Conservation (phyloP, 2,797 vertebrate species). For the Sebastes flavidus region DNA sequence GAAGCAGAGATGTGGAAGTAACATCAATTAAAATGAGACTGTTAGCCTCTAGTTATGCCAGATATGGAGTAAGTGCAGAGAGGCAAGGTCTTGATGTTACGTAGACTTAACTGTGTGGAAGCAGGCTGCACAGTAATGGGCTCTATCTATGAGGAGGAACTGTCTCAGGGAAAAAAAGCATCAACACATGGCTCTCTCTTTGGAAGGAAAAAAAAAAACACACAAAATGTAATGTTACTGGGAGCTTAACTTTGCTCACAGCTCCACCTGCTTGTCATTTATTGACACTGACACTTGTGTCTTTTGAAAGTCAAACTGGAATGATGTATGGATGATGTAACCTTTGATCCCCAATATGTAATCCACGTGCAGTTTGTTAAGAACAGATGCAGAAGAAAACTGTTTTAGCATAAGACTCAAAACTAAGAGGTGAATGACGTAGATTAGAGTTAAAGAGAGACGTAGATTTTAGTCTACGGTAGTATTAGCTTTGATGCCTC, state of each 20-base stretch:
- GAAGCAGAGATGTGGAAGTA: constrained; percentile 65
- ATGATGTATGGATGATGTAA: background rate
- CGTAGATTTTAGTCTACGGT: background rate
- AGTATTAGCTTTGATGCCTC: background rate
- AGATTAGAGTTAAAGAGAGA: background rate
- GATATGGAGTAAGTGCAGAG: constrained; percentile 43
- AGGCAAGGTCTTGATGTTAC: constrained; percentile 40
- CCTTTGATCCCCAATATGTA: constrained; percentile 2
- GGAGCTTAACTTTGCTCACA: constrained; percentile 85
- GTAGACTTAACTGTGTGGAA: constrained; percentile 36
- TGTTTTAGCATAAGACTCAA: background rate
- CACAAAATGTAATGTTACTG: constrained; percentile 30
- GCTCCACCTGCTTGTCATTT: constrained; percentile 87
- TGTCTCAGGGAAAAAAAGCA: constrained; percentile 26
- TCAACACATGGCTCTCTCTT: constrained; percentile 36
- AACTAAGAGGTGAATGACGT: background rate
- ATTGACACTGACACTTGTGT: constrained; percentile 76
- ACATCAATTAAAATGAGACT: constrained; percentile 72
- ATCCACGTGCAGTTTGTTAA: background rate
- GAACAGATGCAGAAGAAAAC: background rate
- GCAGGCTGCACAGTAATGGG: constrained; percentile 26
- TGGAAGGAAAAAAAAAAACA: constrained; percentile 4
- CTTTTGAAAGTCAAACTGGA: constrained; percentile 35
- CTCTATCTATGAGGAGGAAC: constrained; percentile 12
- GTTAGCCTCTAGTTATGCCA: constrained; percentile 60